Evolutionary conservation across 2,113 vertebrate genomes (phyloP).

Genomic region (Nymphicus hollandicus): DNA sequence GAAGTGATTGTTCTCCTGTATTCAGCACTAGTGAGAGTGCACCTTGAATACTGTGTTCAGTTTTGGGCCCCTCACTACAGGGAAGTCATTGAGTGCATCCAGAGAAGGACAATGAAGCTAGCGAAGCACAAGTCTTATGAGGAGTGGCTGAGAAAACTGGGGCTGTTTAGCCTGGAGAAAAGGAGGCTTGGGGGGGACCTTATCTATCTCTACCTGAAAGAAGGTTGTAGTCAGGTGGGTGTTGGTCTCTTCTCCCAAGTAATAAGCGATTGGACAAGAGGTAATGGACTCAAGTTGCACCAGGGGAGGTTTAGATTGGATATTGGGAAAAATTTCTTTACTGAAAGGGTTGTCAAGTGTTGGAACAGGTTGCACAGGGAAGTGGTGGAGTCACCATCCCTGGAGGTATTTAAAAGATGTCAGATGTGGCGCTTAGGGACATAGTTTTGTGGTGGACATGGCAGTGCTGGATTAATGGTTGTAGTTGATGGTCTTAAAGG

Average conservation of each 20-base stretch:
- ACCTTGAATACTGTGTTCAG: background rate
- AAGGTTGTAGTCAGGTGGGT: background rate
- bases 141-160: background rate
- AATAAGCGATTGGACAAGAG: background rate
- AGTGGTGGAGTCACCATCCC: background rate
- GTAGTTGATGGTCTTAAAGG: background rate
- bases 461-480: background rate
- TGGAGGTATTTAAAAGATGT: background rate
- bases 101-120: background rate
- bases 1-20: background rate
- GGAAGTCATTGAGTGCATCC: background rate
- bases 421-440: background rate
- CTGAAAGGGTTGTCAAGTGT: background rate
- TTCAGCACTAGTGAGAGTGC: background rate
- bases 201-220: background rate
- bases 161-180: background rate
- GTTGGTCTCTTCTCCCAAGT: background rate
- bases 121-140: background rate
- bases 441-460: background rate
- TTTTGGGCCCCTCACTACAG: background rate
- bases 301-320: background rate
- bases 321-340: background rate
- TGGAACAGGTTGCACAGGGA: background rate
- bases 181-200: background rate
- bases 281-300: background rate